A percentile compares a stretch with the other conserved stretches of the same genome.
Evolutionary conservation across 1,140 invertebrate genomes (phyloP).

Genomic region (Dendroctonus ponderosae): DNA sequence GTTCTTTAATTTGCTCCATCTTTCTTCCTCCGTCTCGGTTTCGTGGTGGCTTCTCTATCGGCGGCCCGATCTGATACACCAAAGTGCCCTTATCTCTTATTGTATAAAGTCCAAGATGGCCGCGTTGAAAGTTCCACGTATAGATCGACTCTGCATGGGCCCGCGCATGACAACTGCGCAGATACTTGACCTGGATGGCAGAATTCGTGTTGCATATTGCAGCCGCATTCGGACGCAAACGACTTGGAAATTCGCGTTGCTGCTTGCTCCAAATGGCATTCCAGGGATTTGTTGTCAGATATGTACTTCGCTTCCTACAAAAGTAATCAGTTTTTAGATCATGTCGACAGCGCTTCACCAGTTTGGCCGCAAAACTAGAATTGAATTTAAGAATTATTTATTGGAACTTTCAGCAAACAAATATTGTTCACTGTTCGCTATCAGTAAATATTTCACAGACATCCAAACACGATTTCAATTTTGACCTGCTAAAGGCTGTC

Average conservation of each 20-base stretch:
- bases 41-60: neutral
- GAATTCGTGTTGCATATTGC: constrained; percentile 28
- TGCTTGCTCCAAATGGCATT: constrained; percentile 12
- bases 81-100: constrained; percentile 22
- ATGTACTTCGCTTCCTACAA: constrained; percentile 19
- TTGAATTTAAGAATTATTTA: neutral
- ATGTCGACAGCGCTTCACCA: neutral
- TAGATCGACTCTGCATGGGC: constrained; percentile 19
- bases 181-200: constrained; percentile 24
- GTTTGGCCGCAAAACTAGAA: neutral
- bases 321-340: constrained; percentile 13
- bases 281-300: constrained; percentile 6
- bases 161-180: constrained; percentile 14
- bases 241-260: constrained; percentile 7
- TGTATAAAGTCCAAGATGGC: constrained; percentile 30
- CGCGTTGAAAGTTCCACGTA: constrained; percentile 17
- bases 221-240: constrained; percentile 17
- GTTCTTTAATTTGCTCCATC: neutral
- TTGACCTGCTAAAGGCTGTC: too few relatives aligned
- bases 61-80: constrained; percentile 18
- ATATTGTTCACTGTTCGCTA: too few relatives aligned
- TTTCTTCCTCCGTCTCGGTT: constrained; percentile 2
- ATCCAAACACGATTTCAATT: too few relatives aligned
- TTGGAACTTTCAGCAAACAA: too few relatives aligned
- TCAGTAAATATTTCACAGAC: too few relatives aligned